These are phyloP conservation scores for Rhinoderma darwinii DNA, from an alignment of 2,113 vertebrate species.

Conservation along the genomic window DNA sequence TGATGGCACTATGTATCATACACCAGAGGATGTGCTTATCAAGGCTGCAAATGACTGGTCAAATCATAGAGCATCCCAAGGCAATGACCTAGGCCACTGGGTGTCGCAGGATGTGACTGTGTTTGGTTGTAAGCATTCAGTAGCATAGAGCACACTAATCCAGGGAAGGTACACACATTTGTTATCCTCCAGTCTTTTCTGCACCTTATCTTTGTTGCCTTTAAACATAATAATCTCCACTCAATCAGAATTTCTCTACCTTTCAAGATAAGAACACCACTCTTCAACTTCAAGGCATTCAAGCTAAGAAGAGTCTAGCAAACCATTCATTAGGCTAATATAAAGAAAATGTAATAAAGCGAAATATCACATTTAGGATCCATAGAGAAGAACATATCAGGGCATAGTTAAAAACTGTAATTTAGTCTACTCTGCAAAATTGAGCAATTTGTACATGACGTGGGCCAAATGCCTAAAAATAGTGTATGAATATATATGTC, in stretches of 20 bases:
- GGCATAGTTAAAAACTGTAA: background rate
- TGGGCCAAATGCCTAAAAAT: background rate
- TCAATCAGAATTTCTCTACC: conserved; percentile 60
- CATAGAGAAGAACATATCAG: background rate
- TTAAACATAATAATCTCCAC: conserved; percentile 59
- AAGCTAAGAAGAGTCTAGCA: background rate
- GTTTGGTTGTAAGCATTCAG: conserved; percentile 58
- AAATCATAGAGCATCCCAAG: background rate
- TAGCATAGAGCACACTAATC: conserved; percentile 55
- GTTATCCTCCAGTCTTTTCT: conserved; percentile 35
- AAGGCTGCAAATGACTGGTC: background rate
- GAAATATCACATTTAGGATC: background rate
- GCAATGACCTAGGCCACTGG: conserved; percentile 14
- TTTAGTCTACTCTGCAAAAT: background rate
- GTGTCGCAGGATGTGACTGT: conserved; percentile 45
- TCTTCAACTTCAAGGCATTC: conserved; percentile 35
- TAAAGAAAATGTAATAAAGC: background rate
- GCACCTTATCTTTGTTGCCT: conserved; percentile 45
- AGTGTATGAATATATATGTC: background rate
- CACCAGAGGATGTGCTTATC: no score
- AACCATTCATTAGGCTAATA: background rate
- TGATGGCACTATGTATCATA: no score
- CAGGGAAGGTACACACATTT: conserved; percentile 48
- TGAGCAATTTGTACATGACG: background rate
- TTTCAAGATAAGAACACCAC: conserved; percentile 63